A percentile compares a stretch with the other conserved stretches of the same genome.
Conservation (phyloP, 2,888 invertebrate species). For the Spodoptera littoralis region DNA sequence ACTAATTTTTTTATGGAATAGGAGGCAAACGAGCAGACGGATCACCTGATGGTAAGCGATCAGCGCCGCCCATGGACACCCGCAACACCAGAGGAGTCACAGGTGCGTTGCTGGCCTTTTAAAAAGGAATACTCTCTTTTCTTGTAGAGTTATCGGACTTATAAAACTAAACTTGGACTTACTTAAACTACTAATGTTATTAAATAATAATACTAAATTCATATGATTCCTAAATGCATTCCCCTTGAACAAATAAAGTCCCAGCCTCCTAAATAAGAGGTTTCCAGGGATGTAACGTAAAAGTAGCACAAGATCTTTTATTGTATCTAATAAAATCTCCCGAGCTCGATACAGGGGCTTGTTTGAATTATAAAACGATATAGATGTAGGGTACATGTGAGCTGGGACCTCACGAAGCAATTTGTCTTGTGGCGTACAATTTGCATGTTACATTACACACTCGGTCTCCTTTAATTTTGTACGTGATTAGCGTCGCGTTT, state of each 20-base stretch:
- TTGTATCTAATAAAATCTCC: slow-evolving; percentile 73
- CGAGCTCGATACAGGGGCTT: slow-evolving; percentile 62
- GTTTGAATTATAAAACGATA: slow-evolving; percentile 53
- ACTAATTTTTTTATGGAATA: too few species aligned
- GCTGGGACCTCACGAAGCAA: slow-evolving; percentile 61
- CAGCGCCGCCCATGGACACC: too few species aligned
- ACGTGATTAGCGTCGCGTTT: slow-evolving; percentile 53
- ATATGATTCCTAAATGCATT: slow-evolving; percentile 30
- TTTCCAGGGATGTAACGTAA: slow-evolving; percentile 45
- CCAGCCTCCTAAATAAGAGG: slow-evolving; percentile 58
- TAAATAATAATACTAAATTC: too few species aligned
- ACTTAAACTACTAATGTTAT: too few species aligned
- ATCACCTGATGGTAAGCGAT: too few species aligned
- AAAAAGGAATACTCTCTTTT: too few species aligned
- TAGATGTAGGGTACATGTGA: slow-evolving; percentile 43
- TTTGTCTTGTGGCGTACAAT: slow-evolving; percentile 70
- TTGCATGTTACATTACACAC: slow-evolving; percentile 67
- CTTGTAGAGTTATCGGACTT: too few species aligned
- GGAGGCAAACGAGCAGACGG: too few species aligned
- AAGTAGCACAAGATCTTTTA: slow-evolving; percentile 61
- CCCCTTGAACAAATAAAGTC: slow-evolving; percentile 59
- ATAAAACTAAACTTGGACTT: too few species aligned
- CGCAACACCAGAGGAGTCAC: too few species aligned
- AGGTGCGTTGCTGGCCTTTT: too few species aligned
- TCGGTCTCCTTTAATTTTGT: slow-evolving; percentile 61